Evolutionary conservation across 2,888 invertebrate genomes (phyloP).

Genomic region (Mesorhabditis belari): DNA sequence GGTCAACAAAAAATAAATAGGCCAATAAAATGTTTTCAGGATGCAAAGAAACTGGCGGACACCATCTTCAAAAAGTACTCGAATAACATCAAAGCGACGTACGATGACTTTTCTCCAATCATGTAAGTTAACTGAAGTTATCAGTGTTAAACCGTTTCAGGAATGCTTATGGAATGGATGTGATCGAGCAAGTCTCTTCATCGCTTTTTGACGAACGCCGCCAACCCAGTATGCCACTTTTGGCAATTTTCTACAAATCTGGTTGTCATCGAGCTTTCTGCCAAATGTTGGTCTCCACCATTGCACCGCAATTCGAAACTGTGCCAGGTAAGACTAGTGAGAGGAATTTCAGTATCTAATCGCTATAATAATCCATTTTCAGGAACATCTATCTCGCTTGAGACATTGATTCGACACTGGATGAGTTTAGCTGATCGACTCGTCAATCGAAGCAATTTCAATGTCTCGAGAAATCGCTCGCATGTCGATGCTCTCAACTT

Average conservation of each 20-base stretch:
- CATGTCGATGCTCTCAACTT: constrained; percentile 2
- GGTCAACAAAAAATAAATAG: background rate
- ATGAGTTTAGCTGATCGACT: constrained; percentile 21
- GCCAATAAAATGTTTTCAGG: background rate
- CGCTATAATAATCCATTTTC: too few species aligned
- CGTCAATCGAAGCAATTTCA: constrained; percentile 6
- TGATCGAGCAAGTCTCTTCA: constrained; percentile 16
- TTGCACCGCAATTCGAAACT: background rate
- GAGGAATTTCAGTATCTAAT: too few species aligned
- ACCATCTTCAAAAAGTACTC: background rate
- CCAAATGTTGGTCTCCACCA: constrained; percentile 7
- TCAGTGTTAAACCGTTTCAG: background rate
- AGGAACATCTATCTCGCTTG: constrained; percentile 11
- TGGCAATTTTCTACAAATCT: constrained; percentile 33
- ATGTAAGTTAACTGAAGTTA: background rate
- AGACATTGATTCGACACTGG: constrained; percentile 19
- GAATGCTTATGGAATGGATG: constrained; percentile 4
- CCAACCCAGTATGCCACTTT: constrained; percentile 6
- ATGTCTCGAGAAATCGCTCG: background rate
- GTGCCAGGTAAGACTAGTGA: background rate
- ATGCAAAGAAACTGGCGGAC: background rate
- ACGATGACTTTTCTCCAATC: background rate
- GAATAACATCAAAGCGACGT: background rate
- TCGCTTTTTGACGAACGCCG: constrained; percentile 27
- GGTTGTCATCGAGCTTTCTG: constrained; percentile 43